Evolutionary conservation across 2,797 vertebrate species (phyloP).

Genomic region (Lycodopsis pacificus): DNA sequence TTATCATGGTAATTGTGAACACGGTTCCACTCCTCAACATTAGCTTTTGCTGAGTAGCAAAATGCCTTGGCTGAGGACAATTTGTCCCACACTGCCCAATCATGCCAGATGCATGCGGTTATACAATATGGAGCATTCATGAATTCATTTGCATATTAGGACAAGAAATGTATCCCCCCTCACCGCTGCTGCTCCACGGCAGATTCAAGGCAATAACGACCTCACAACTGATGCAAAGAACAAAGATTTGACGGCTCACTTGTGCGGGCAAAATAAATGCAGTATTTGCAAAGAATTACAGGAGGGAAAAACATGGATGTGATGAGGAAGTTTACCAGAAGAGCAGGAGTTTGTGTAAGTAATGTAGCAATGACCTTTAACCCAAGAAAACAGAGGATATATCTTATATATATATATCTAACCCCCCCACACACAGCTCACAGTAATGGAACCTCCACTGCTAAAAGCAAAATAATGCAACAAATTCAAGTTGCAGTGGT

Average conservation of each 20-base stretch:
- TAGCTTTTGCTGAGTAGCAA: conserved; percentile 84
- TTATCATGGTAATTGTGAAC: conserved; percentile 79
- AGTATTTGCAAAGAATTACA: conserved; percentile 23
- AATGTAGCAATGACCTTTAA: conserved; percentile 44
- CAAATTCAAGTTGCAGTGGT: conserved; percentile 70
- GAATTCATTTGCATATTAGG: conserved; percentile 80
- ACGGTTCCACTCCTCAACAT: conserved; percentile 64
- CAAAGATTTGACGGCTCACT: conserved; percentile 60
- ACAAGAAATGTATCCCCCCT: conserved; percentile 65
- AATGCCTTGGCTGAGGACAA: conserved; percentile 75
- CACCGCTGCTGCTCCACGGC: conserved; percentile 46
- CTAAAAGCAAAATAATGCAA: conserved; percentile 53
- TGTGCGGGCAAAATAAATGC: conserved; percentile 47
- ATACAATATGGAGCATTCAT: conserved; percentile 76
- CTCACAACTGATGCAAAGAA: conserved; percentile 68
- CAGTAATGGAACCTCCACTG: not conserved
- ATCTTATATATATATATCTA: not conserved
- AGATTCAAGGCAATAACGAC: conserved; percentile 68
- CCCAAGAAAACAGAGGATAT: conserved; percentile 35
- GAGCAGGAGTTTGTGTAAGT: conserved; percentile 36
- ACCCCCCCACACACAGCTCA: conserved; percentile 2
- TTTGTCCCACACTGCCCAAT: conserved; percentile 79
- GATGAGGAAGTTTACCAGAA: conserved; percentile 36
- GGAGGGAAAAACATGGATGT: conserved; percentile 15
- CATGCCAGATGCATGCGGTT: conserved; percentile 78